A percentile compares a stretch with the other conserved stretches of the same genome.
Evolutionary conservation across 2,888 invertebrate genomes (phyloP).

Genomic region (Bombylius discolor): DNA sequence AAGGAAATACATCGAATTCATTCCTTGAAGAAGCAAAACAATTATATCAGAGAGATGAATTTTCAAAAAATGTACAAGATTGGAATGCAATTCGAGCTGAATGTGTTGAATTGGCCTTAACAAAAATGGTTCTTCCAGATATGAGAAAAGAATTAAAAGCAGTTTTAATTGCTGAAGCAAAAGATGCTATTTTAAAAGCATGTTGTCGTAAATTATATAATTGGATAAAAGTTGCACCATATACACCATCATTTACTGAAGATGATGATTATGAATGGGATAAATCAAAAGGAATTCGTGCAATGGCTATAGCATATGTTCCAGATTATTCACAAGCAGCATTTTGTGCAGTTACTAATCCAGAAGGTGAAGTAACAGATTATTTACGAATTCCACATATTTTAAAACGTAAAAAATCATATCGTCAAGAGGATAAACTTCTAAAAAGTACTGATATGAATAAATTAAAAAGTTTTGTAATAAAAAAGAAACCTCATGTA

Average conservation of each 20-base stretch:
- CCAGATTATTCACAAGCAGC: constrained; percentile 74
- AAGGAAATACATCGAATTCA: constrained; percentile 60
- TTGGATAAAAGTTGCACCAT: constrained; percentile 75
- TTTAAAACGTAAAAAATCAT: constrained; percentile 66
- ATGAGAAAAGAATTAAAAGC: constrained; percentile 73
- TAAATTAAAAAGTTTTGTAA: constrained; percentile 67
- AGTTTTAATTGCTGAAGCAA: constrained; percentile 71
- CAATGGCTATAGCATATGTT: constrained; percentile 79
- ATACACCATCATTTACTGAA: constrained; percentile 55
- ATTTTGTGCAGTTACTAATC: constrained; percentile 75
- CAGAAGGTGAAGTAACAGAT: constrained; percentile 86
- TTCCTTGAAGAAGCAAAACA: constrained; percentile 86
- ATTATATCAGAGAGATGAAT: constrained; percentile 61
- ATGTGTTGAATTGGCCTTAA: constrained; percentile 78
- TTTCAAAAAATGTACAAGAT: constrained; percentile 82
- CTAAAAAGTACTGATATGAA: constrained; percentile 54
- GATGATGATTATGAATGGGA: constrained; percentile 91
- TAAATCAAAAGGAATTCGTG: constrained; percentile 57
- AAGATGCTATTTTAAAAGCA: constrained; percentile 68
- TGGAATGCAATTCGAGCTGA: constrained; percentile 87
- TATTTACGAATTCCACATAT: constrained; percentile 78
- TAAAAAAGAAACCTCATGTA: constrained; percentile 84
- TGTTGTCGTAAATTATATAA: constrained; percentile 79
- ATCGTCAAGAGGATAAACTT: constrained; percentile 50
- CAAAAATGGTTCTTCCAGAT: constrained; percentile 78